Conservation (phyloP, 2,888 invertebrate genomes). For the Plebejus anna region DNA sequence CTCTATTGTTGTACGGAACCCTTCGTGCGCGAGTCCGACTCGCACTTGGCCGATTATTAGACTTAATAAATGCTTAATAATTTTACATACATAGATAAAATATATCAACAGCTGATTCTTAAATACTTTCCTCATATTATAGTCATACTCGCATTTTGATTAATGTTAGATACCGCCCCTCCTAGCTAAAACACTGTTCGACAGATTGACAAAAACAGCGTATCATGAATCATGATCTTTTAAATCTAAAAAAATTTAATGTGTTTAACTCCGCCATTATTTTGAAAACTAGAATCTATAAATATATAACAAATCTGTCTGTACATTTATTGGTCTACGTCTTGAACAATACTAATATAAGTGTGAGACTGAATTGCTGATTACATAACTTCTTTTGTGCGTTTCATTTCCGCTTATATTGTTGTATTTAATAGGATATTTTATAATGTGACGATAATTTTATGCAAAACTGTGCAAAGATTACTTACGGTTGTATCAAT, state of each 20-base stretch:
- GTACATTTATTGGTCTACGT: background rate
- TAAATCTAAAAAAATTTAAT: background rate
- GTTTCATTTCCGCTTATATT: conserved; percentile 16
- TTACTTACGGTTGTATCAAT: background rate
- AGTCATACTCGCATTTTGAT: too few relatives aligned
- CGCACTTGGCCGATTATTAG: too few relatives aligned
- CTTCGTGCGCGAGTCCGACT: too few relatives aligned
- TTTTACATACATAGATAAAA: too few relatives aligned
- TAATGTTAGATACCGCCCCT: too few relatives aligned
- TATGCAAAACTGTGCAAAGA: background rate
- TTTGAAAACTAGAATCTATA: background rate
- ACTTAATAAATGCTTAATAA: too few relatives aligned
- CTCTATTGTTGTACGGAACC: too few relatives aligned
- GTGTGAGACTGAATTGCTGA: background rate
- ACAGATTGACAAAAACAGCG: too few relatives aligned
- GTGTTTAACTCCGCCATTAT: background rate
- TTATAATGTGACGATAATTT: background rate
- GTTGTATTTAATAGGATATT: background rate
- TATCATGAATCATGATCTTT: too few relatives aligned
- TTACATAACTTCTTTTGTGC: conserved; percentile 9
- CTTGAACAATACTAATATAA: conserved; percentile 7
- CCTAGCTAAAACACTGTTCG: too few relatives aligned
- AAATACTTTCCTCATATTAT: too few relatives aligned
- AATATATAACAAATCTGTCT: background rate
- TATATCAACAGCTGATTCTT: too few relatives aligned